Conservation (phyloP, 2,888 invertebrate species). For the Galeruca laticollis region DNA sequence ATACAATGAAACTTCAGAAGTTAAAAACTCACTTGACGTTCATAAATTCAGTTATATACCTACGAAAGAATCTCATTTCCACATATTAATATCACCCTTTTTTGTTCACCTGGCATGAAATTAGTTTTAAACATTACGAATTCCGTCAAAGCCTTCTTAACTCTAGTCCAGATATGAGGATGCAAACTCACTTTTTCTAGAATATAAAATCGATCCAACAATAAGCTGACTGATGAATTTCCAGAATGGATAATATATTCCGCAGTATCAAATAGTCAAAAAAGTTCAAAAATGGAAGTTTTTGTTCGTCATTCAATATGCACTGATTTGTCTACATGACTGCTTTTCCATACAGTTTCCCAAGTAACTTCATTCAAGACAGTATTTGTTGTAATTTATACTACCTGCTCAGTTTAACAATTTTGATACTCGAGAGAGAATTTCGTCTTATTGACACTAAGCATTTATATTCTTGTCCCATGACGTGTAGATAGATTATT, state of each 20-base stretch:
- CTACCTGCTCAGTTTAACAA: background rate
- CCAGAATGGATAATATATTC: background rate
- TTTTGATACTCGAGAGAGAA: background rate
- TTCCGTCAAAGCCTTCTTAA: conserved; percentile 20
- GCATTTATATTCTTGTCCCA: too few relatives aligned
- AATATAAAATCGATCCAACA: background rate
- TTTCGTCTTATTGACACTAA: background rate
- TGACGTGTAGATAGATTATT: too few relatives aligned
- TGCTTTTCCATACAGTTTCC: background rate
- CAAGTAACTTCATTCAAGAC: background rate
- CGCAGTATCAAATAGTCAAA: background rate
- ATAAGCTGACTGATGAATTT: background rate
- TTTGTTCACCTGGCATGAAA: conserved; percentile 27
- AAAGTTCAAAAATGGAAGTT: background rate
- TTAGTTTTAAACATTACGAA: conserved; percentile 29
- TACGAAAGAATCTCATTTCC: conserved; percentile 7
- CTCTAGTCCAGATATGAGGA: background rate
- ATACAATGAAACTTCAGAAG: too few relatives aligned
- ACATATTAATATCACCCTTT: conserved; percentile 26
- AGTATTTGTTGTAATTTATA: background rate
- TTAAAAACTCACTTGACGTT: background rate
- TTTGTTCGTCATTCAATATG: background rate
- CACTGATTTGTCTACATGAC: background rate
- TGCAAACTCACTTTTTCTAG: background rate
- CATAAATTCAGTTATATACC: background rate